Evolutionary conservation across 1,140 invertebrate species (phyloP), one percentile per base, ranked within the genome.

Genomic region (Contarinia nasturtii): DNA sequence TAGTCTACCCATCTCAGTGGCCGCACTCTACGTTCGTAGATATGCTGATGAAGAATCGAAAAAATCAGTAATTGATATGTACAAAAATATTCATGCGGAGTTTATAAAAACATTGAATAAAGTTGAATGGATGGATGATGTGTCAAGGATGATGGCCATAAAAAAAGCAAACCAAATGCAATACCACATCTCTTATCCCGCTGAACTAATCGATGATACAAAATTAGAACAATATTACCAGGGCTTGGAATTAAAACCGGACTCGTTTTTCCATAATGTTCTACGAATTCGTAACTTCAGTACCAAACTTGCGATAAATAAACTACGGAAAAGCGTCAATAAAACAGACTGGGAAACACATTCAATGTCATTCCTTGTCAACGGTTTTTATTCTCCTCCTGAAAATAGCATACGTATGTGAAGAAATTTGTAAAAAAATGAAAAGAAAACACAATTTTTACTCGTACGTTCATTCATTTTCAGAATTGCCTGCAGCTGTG

Each of bases 91-190:
- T 38, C 55, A 67, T 44, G 49, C 63, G 14, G 64, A 71, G 10
- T 61, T 61, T 45, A 45, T 54, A 8, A 49, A 56, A 40, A 58
- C 73, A 12, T 57, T 77, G 12, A 55, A 65, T 12, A 62, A 65
- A 47, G 64, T 69, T 17, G 62, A 67, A 19, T 77, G 75, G 75
- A 75, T 77, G 69, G 74, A 76, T 52, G 54, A 65, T n/a, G 57
- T 63, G 21, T 76, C 74, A 33, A 59, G 59, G 45, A 50, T 50
- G 22, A 50, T 53, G 8, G 65, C 65, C 34, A 49, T 59, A 15
- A 54, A 63, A 11, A 68, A 68, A 53, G 57, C 63, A 0, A 50
- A 52, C 22, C 54, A 54, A 15, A 67, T 70, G 53, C 56, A 56
- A 21, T 51, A 57, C 19, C 63, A 66, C 47, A 62, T 69, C 49